Percentiles rank a stretch among this genome's conserved stretches.
phyloP scores from a whole-genome alignment of 2,113 vertebrate species.

The Ceuthmochares aereus region DNA sequence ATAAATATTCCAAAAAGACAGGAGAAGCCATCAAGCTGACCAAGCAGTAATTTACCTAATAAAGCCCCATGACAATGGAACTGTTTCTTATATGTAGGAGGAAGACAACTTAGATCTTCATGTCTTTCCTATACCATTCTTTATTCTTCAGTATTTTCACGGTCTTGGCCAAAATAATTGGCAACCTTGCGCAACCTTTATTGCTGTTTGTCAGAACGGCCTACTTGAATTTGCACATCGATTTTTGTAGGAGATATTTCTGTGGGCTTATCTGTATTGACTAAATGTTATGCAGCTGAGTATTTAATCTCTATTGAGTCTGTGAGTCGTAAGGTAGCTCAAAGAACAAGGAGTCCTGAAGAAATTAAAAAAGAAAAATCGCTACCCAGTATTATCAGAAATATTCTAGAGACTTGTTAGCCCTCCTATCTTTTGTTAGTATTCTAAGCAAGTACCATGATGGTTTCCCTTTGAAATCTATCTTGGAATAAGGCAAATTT shows the following conservation, averaged over 20 bases:
- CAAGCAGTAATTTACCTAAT: background rate
- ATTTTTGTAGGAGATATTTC: conserved; percentile 47
- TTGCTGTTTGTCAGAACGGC: background rate
- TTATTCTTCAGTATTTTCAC: background rate
- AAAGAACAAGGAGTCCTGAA: background rate
- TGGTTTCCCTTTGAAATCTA: background rate
- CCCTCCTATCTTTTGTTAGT: background rate
- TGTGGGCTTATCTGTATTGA: conserved; percentile 38
- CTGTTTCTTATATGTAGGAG: background rate
- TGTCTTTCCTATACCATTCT: background rate
- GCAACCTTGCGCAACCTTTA: background rate
- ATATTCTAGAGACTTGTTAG: background rate
- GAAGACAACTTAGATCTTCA: background rate
- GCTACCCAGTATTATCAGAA: background rate
- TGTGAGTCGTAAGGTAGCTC: background rate
- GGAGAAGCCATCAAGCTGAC: background rate
- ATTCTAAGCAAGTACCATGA: background rate
- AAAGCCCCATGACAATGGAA: background rate
- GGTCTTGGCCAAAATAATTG: background rate
- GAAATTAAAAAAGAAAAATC: background rate
- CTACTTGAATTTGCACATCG: background rate
- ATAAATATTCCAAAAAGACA: background rate
- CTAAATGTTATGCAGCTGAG: conserved; percentile 4
- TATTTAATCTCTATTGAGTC: background rate
- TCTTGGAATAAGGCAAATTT: background rate